Evolutionary conservation across 1,140 invertebrate genomes (phyloP).

Genomic region (Drosophila gunungcola): DNA sequence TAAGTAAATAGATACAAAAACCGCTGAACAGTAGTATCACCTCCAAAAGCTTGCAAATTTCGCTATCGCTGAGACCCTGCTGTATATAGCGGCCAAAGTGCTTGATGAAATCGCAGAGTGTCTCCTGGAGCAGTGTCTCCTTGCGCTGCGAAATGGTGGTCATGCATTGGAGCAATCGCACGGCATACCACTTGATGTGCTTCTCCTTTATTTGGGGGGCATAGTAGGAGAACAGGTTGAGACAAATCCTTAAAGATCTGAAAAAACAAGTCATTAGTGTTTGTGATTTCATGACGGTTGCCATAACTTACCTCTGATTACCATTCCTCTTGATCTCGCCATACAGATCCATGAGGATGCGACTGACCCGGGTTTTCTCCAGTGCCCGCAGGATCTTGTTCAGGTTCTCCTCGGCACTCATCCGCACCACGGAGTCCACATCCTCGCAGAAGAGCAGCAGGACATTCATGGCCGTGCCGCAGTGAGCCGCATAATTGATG

Average conservation of each 20-base stretch:
- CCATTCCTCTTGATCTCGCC: slow-evolving; percentile 93
- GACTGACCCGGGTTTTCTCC: slow-evolving; percentile 86
- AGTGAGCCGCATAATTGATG: slow-evolving; percentile 88
- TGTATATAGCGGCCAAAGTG: slow-evolving; percentile 90
- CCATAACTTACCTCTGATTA: slow-evolving; percentile 67
- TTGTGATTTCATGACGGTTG: too few relatives aligned
- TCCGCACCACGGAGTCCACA: slow-evolving; percentile 90
- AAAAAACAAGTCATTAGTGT: neutral
- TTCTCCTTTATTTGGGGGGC: slow-evolving; percentile 89
- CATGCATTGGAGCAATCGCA: slow-evolving; percentile 90
- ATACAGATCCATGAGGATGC: slow-evolving; percentile 92
- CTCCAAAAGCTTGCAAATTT: slow-evolving; percentile 86
- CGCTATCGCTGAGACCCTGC: slow-evolving; percentile 90
- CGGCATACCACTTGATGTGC: slow-evolving; percentile 91
- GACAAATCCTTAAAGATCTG: slow-evolving; percentile 89
- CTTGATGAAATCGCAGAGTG: slow-evolving; percentile 88
- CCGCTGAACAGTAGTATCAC: slow-evolving; percentile 80
- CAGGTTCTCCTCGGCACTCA: slow-evolving; percentile 92
- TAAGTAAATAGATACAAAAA: slow-evolving; percentile 3
- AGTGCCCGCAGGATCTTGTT: slow-evolving; percentile 91
- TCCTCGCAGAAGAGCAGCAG: slow-evolving; percentile 91
- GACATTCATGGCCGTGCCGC: slow-evolving; percentile 90
- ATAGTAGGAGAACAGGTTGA: slow-evolving; percentile 91
- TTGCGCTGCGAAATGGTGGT: slow-evolving; percentile 88
- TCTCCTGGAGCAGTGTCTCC: slow-evolving; percentile 91